Evolutionary conservation across 64 coral and sea anemone species (phyloP).

Genomic region (Pocillopora verrucosa): DNA sequence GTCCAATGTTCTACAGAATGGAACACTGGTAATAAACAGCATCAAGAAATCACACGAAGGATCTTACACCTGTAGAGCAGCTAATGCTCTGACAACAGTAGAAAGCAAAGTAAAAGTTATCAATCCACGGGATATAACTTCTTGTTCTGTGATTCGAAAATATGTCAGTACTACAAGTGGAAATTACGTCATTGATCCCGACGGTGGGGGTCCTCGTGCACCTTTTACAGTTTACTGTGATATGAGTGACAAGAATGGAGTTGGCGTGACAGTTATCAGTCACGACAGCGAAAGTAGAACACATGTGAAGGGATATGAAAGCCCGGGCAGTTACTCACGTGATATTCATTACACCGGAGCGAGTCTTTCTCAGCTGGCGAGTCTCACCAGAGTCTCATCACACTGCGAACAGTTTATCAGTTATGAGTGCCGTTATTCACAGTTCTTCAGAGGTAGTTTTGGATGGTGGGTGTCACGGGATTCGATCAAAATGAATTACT

Average conservation of each 20-base stretch:
- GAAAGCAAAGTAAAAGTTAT: background rate
- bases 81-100: background rate
- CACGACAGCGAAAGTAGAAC: conserved; percentile 53
- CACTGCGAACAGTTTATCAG: background rate
- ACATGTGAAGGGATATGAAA: conserved; percentile 7
- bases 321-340: background rate
- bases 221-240: conserved; percentile 40
- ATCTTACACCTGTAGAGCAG: conserved; percentile 31
- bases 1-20: conserved; percentile 18
- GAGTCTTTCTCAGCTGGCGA: background rate
- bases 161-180: conserved; percentile 26
- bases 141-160: conserved; percentile 2
- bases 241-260: conserved; percentile 38
- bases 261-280: conserved; percentile 51
- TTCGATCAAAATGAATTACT: too few species aligned
- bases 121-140: background rate
- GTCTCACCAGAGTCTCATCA: background rate
- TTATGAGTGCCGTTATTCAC: too few species aligned
- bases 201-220: background rate
- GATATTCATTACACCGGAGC: background rate
- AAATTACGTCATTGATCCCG: conserved; percentile 24
- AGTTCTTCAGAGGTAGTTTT: too few species aligned
- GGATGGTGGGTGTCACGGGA: too few species aligned
- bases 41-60: conserved; percentile 19
- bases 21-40: conserved; percentile 8